Conservation (phyloP, 2,888 invertebrate genomes). For the Sminthurides aquaticus region DNA sequence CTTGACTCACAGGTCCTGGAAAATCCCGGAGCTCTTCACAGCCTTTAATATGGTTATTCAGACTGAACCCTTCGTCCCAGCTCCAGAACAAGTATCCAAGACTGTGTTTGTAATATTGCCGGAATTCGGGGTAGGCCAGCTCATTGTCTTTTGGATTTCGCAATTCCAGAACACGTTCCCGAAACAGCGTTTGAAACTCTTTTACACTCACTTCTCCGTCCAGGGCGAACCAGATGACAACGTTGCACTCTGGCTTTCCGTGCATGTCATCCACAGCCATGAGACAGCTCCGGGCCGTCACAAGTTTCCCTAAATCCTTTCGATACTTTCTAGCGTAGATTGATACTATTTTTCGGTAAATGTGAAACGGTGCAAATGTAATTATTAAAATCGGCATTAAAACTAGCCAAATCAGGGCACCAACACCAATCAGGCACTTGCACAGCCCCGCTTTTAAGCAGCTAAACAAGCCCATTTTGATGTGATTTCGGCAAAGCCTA, state of each 20-base stretch:
- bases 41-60: slow-evolving; percentile 16
- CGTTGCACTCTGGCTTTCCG: slow-evolving; percentile 21
- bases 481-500: too few relatives aligned
- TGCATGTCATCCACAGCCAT: slow-evolving; percentile 24
- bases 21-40: slow-evolving; percentile 11
- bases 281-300: slow-evolving; percentile 14
- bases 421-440: not conserved
- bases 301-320: slow-evolving; percentile 23
- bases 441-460: not conserved
- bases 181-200: slow-evolving; percentile 3
- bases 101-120: slow-evolving; percentile 22
- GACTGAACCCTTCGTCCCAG: slow-evolving; percentile 20
- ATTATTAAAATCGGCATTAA: slow-evolving; percentile 5
- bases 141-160: not conserved
- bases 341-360: slow-evolving; percentile 6
- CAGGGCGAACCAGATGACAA: slow-evolving; percentile 20
- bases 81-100: slow-evolving; percentile 27
- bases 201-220: slow-evolving; percentile 15
- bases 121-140: slow-evolving; percentile 19
- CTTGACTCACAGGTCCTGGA: slow-evolving; percentile 9
- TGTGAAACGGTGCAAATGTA: slow-evolving; percentile 15
- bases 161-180: slow-evolving; percentile 9
- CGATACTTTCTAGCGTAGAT: slow-evolving; percentile 12
- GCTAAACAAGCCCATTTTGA: not conserved
- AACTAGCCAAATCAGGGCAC: slow-evolving; percentile 18